Evolutionary conservation across 2,113 vertebrate genomes (phyloP).

Genomic region (Burhinus bistriatus): DNA sequence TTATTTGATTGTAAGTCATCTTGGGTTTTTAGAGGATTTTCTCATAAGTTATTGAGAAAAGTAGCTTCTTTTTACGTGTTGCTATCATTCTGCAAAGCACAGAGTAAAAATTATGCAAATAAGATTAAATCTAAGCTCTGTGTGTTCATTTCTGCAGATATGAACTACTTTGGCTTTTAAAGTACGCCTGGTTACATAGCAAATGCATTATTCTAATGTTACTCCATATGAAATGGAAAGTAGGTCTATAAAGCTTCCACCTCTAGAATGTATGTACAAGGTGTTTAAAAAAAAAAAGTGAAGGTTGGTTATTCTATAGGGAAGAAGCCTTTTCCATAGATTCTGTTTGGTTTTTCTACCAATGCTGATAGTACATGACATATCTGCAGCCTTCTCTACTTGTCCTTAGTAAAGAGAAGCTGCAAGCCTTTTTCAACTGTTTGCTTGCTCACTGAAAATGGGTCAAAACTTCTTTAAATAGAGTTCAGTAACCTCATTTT

Average conservation of each 20-base stretch:
- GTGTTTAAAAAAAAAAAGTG: not conserved
- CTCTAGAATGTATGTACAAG: not conserved
- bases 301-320: not conserved
- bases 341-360: not conserved
- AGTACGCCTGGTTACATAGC: not conserved
- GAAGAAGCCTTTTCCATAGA: not conserved
- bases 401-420: not conserved
- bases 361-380: fast-evolving
- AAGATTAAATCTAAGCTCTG: not conserved
- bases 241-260: not conserved
- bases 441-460: not conserved
- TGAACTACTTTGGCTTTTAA: not conserved
- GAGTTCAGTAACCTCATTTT: not conserved
- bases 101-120: not conserved
- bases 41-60: not conserved
- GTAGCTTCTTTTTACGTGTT: not conserved
- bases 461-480: not conserved
- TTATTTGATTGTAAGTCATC: not conserved
- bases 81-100: not conserved
- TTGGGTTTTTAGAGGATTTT: not conserved
- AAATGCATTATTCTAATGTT: not conserved
- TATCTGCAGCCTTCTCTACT: not conserved
- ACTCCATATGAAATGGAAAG: not conserved
- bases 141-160: not conserved
- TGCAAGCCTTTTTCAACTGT: not conserved